Conservation (phyloP, 2,888 invertebrate genomes). For the Leptopterna dolabrata region DNA sequence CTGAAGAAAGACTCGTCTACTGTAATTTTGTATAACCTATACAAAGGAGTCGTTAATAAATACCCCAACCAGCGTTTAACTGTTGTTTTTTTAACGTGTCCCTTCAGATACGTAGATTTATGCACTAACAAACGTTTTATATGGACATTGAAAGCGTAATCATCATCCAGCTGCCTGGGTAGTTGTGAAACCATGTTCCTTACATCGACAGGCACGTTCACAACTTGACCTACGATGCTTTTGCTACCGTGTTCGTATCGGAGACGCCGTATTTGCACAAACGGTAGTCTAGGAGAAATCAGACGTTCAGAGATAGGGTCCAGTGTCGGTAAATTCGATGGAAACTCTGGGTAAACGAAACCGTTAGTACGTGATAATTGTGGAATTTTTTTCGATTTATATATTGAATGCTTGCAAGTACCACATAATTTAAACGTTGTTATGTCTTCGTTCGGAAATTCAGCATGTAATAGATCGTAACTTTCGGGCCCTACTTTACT, state of each 20-base stretch:
- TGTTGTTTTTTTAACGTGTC: slow-evolving; percentile 1
- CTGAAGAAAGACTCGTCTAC: slow-evolving; percentile 9
- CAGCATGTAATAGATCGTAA: not conserved
- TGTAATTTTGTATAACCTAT: slow-evolving; percentile 10
- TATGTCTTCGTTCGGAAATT: slow-evolving; percentile 6
- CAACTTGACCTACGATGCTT: slow-evolving; percentile 16
- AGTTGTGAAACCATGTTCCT: slow-evolving; percentile 15
- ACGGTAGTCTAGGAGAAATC: slow-evolving; percentile 25
- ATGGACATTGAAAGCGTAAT: slow-evolving; percentile 15
- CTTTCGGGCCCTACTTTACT: not conserved
- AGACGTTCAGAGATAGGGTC: slow-evolving; percentile 26
- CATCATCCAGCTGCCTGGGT: slow-evolving; percentile 8
- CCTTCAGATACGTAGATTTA: slow-evolving; percentile 2
- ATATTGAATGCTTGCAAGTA: slow-evolving; percentile 20
- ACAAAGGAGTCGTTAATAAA: slow-evolving; percentile 3
- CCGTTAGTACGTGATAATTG: slow-evolving; percentile 1
- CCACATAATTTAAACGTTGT: slow-evolving; percentile 5
- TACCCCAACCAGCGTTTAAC: slow-evolving; percentile 5
- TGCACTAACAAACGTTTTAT: slow-evolving; percentile 8
- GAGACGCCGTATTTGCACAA: slow-evolving; percentile 26
- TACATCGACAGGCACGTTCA: slow-evolving; percentile 6
- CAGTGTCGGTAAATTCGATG: not conserved
- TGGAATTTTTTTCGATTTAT: slow-evolving; percentile 16
- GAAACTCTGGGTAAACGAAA: not conserved
- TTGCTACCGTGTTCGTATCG: slow-evolving; percentile 23